phyloP scores from a whole-genome alignment of 2,888 invertebrate species.

The Stenichneumon culpator region DNA sequence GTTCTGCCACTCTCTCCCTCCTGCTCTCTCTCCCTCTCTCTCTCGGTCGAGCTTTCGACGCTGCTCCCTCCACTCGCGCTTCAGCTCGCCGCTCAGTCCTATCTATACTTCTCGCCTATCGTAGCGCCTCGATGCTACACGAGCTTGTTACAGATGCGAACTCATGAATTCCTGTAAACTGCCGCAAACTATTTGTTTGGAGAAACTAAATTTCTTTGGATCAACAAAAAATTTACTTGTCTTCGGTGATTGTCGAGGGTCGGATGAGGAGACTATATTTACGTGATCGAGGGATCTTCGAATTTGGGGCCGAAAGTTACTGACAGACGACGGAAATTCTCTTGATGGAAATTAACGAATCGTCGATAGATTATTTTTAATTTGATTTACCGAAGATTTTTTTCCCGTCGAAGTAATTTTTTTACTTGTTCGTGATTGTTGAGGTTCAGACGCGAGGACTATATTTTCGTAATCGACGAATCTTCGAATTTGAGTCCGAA shows the following conservation, averaged over 20 bases:
- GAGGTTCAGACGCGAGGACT: too few relatives aligned
- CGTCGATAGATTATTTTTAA: too few relatives aligned
- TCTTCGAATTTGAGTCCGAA: too few relatives aligned
- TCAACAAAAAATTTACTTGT: not conserved
- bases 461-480: too few relatives aligned
- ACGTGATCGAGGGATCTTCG: too few relatives aligned
- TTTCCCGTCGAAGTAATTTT: too few relatives aligned
- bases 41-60: constrained; percentile 25
- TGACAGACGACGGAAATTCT: too few relatives aligned
- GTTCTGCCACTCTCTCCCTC: not conserved
- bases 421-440: not conserved
- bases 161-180: not conserved
- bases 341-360: too few relatives aligned
- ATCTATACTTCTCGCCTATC: constrained; percentile 49
- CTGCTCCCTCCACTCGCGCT: constrained; percentile 48
- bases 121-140: constrained; percentile 54
- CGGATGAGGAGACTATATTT: too few relatives aligned
- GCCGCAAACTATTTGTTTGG: not conserved
- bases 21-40: constrained; percentile 16
- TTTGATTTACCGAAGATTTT: too few relatives aligned
- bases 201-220: not conserved
- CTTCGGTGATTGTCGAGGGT: too few relatives aligned
- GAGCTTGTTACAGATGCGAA: constrained; percentile 1
- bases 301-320: too few relatives aligned
- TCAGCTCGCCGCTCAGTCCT: constrained; percentile 36